These are phyloP conservation scores for Simalia tracyae DNA, from an alignment of 2,797 vertebrate genomes.

Conservation along the genomic window DNA sequence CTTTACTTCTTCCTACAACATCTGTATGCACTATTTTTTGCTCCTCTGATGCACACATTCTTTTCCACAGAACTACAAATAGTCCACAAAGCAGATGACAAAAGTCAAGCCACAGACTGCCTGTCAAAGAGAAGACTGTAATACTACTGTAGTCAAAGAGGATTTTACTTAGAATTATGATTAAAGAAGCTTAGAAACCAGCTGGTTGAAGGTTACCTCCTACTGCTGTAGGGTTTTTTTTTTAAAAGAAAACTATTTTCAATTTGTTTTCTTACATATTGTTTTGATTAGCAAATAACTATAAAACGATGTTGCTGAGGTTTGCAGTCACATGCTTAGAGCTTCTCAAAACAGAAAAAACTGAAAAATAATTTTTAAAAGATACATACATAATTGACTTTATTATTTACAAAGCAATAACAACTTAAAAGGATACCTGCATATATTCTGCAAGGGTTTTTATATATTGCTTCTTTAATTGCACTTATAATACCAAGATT, in stretches of 20 bases:
- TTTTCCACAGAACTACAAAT: slow-evolving; percentile 33
- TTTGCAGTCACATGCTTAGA: neutral
- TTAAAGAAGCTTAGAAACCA: slow-evolving; percentile 63
- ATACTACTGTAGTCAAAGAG: slow-evolving; percentile 55
- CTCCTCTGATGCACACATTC: slow-evolving; percentile 5
- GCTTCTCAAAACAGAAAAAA: neutral
- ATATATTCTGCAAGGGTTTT: neutral
- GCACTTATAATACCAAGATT: neutral
- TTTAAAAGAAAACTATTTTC: neutral
- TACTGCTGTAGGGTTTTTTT: slow-evolving; percentile 22
- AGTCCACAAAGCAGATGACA: slow-evolving; percentile 22
- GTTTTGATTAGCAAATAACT: slow-evolving; percentile 26
- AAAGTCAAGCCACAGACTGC: slow-evolving; percentile 54
- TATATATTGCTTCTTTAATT: neutral
- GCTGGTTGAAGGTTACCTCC: slow-evolving; percentile 51
- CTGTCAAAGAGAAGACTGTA: slow-evolving; percentile 47
- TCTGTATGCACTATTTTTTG: neutral
- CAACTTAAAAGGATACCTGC: neutral
- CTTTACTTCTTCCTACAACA: slow-evolving; percentile 41
- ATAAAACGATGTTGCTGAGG: neutral
- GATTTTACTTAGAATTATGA: slow-evolving; percentile 58
- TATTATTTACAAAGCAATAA: neutral
- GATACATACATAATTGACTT: neutral
- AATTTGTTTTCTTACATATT: slow-evolving; percentile 13
- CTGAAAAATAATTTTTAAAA: neutral